Conservation (phyloP, 2,113 vertebrate species). For the Riparia riparia region DNA sequence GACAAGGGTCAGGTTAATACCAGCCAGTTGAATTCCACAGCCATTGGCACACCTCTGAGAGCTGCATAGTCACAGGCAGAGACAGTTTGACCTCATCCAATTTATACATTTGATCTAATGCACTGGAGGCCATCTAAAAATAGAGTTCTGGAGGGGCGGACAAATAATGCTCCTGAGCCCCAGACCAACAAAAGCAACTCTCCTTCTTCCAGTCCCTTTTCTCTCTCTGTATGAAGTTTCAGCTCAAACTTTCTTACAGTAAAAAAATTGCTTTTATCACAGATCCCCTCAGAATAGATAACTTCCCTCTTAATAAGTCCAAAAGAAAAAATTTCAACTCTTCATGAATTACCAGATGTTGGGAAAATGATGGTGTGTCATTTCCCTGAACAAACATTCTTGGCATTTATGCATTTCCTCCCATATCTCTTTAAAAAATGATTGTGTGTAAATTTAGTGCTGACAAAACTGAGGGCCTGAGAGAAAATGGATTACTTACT, state of each 20-base stretch:
- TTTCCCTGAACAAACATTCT: conserved; percentile 58
- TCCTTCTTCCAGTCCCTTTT: not conserved
- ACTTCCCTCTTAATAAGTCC: not conserved
- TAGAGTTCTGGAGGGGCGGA: conserved; percentile 9
- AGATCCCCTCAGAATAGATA: conserved; percentile 7
- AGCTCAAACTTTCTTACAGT: not conserved
- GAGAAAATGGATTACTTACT: conserved; percentile 29
- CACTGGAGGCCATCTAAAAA: conserved; percentile 46
- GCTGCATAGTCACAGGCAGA: not conserved
- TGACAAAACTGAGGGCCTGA: conserved; percentile 41
- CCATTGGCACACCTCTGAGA: not conserved
- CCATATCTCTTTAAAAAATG: conserved; percentile 29
- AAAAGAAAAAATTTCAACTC: conserved; percentile 19
- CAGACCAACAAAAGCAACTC: not conserved
- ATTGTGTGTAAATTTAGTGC: conserved; percentile 47
- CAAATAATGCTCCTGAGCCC: not conserved
- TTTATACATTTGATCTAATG: conserved; percentile 46
- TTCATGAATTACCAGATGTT: conserved; percentile 47
- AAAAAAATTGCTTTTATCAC: conserved; percentile 14
- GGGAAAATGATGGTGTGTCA: conserved; percentile 26
- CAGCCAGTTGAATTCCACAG: not conserved
- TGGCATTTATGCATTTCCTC: conserved; percentile 59
- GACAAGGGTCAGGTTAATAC: not conserved
- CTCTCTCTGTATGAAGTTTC: not conserved
- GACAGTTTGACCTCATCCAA: conserved; percentile 10